These are phyloP conservation scores for Homalodisca vitripennis DNA, from an alignment of 1,140 invertebrate genomes.

Conservation along the genomic window DNA sequence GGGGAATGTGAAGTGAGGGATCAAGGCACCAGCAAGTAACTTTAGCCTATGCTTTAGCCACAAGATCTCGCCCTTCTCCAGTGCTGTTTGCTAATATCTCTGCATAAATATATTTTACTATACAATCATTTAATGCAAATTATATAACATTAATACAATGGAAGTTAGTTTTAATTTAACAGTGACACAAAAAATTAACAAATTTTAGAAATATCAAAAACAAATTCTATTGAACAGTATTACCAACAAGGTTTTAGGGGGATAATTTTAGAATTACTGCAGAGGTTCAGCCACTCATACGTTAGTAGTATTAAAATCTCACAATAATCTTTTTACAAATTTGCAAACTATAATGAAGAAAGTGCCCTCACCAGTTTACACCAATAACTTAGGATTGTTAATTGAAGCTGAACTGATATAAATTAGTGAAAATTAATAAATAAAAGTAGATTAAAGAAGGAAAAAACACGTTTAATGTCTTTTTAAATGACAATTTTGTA, in stretches of 20 bases:
- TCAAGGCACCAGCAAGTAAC: slow-evolving; percentile 21
- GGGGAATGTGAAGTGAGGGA: slow-evolving; percentile 3
- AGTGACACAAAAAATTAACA: neutral
- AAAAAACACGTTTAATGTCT: slow-evolving; percentile 28
- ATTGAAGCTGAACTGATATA: neutral
- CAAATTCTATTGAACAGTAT: neutral
- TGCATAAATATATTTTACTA: neutral
- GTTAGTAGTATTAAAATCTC: neutral
- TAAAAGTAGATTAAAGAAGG: slow-evolving; percentile 18
- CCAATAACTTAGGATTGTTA: neutral
- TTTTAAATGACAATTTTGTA: slow-evolving; percentile 15
- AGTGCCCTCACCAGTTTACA: slow-evolving; percentile 13
- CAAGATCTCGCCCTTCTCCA: neutral
- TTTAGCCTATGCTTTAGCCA: slow-evolving; percentile 12
- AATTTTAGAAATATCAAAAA: neutral
- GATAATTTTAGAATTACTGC: neutral
- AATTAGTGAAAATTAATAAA: slow-evolving; percentile 28
- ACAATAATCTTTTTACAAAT: neutral
- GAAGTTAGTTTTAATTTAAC: neutral
- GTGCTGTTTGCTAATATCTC: neutral
- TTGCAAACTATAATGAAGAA: slow-evolving; percentile 1
- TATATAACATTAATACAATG: neutral
- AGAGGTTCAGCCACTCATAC: neutral
- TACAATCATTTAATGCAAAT: neutral
- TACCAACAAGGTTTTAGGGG: neutral